Base-by-base conservation (phyloP, 2,797 vertebrate species). In the Paratrypauchen microcephalus region DNA sequence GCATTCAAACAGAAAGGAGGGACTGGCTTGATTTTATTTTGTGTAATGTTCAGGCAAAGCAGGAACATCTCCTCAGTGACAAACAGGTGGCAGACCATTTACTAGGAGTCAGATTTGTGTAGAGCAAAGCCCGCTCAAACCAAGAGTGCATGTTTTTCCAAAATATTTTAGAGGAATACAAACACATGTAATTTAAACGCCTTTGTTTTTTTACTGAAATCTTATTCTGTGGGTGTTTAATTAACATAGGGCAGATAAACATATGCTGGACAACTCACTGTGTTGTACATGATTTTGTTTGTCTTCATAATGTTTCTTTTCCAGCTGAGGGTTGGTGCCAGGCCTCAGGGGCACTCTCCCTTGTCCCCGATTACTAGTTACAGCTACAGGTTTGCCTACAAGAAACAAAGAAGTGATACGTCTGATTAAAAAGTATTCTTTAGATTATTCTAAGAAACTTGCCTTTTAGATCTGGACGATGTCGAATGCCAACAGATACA, bases 331-430 rank as follows among this genome's bases (percentile, higher is more conserved):
- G 84, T 98, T 94, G 76, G 95, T 88, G 23, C 96, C 97, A 4
- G 95, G 93, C 70, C 96, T 95, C 24, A 93, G 80, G 1, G 92
- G 86, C 52, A 94, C 93, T 70, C 83, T 90, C 72, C 94, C 95
- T n/a, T 91, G 93, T 68, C 98, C 98, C 73, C 94, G 96, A 90
- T 96, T 98, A 91, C 97, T 99, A 72, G 97, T 99, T 72, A 99
- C 97, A 75, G 97, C 97, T 52, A 99, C 95, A 18, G 97, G 96
- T 80, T 95, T 98, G 76, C 97, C 97, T 99, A 83, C 21, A 71
- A 57, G 65, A 73, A 78, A 45, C 41, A 45, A 75, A 74, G 24
- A 65, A 15, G 5, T 70, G 39, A 84, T 26, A 74, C 32, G 12
- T 4, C 7, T n/a, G 1, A 11, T 18, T 48, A 2, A 28, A 32